These are phyloP conservation scores for Coluber constrictor DNA, from an alignment of 2,797 vertebrate species.

Conservation along the genomic window DNA sequence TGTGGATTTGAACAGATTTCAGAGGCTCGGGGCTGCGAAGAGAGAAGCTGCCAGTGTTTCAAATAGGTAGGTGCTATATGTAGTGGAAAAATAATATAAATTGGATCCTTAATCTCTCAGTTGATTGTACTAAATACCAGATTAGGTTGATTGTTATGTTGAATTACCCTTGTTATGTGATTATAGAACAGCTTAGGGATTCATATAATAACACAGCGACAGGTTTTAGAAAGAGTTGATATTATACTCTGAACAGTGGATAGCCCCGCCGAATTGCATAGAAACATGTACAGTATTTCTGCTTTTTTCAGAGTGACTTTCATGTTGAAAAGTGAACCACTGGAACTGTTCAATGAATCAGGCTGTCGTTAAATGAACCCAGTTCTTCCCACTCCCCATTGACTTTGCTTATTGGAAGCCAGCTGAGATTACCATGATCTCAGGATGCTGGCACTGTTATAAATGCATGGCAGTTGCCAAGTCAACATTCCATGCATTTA, in stretches of 20 bases:
- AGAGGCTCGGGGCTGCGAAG: not conserved
- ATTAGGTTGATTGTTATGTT: conserved; percentile 52
- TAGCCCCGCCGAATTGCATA: not conserved
- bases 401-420: not conserved
- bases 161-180: conserved; percentile 56
- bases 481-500: not conserved
- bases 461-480: too few relatives aligned
- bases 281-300: not conserved
- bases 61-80: not conserved
- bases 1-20: not conserved
- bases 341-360: not conserved
- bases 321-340: not conserved
- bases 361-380: not conserved
- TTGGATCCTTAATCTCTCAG: conserved; percentile 34
- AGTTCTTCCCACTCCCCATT: not conserved
- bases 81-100: conserved; percentile 32
- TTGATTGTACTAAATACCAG: conserved; percentile 48
- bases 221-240: conserved; percentile 15
- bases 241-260: conserved; percentile 17
- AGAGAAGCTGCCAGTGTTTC: conserved; percentile 25
- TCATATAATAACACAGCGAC: conserved; percentile 34
- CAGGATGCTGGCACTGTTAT: too few relatives aligned
- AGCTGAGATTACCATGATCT: not conserved
- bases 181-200: conserved; percentile 14
- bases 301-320: not conserved